Evolutionary conservation across 1,140 invertebrate genomes (phyloP), one percentile per base, ranked within the genome.

Genomic region (Drosophila willistoni): DNA sequence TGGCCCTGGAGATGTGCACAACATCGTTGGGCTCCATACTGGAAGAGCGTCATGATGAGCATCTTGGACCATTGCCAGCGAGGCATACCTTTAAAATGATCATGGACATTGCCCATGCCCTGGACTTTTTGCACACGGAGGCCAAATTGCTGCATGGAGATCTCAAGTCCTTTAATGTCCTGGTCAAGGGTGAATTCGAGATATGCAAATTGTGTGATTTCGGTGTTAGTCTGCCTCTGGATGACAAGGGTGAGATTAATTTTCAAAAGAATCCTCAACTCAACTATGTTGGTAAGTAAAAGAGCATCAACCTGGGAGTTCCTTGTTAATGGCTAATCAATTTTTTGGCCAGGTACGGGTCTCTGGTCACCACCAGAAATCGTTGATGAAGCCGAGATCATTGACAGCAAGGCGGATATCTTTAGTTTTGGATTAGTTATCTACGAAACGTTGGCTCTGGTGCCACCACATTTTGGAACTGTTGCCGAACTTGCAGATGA

Each of bases 201-300:
- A 93, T 93, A 0, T 95, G 96, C 56, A 97, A 98, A 91, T 91
- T 97, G 3, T 97, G 97, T 92, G 97, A 98, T 91, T 98, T 97
- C 93, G 96, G 97, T 17, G 96, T 97, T 12, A 95, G 95, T 34
- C 71, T 97, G 62, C 95, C 95, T 3, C 79, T 97, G 2, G 95
- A 95, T 56, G 92, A 95, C 66, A 93, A 95, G 81, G 94, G 96
- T 5, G 92, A 93, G 41, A 77, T 96, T 13, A 94, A 95, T 76
- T 93, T 92, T 34, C 91, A 92, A 13, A 94, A 93, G 66, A 90
- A 91, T 71, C 79, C 81, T 5, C 76, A 93, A 19, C 76, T 83
- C 62, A 79, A 83, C 42, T 96, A 93, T 94, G 93, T 94, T 63
- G 93, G 91, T 91, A 93, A 72, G 72, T 39, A 39, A 39, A 25